Evolutionary conservation across 1,140 invertebrate species (phyloP).

Genomic region (Caenorhabditis tropicalis): DNA sequence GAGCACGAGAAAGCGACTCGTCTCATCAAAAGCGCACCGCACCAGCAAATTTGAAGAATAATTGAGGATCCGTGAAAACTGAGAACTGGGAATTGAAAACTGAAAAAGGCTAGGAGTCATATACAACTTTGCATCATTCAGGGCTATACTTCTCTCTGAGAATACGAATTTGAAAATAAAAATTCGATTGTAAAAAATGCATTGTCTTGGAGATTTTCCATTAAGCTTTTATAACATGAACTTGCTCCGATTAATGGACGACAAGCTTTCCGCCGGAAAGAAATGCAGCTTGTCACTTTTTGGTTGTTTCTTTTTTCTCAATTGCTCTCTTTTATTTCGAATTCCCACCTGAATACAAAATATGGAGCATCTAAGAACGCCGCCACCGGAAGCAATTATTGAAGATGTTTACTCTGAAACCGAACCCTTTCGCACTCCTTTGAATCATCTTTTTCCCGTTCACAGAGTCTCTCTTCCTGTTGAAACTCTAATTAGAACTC

Average conservation of each 20-base stretch:
- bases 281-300: not conserved
- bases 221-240: not conserved
- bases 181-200: no score
- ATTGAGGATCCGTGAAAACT: slow-evolving; percentile 36
- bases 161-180: no score
- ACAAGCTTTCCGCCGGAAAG: not conserved
- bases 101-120: not conserved
- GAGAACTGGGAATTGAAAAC: slow-evolving; percentile 1
- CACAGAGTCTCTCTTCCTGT: slow-evolving; percentile 7
- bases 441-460: not conserved
- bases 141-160: no score
- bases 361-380: not conserved
- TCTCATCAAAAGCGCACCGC: slow-evolving; percentile 36
- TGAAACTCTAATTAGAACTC: slow-evolving; percentile 35
- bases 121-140: not conserved
- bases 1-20: not conserved
- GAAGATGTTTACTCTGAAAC: slow-evolving; percentile 39
- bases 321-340: not conserved
- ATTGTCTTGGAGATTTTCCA: not conserved
- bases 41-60: slow-evolving; percentile 20
- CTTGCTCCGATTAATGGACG: not conserved
- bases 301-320: not conserved
- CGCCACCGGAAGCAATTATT: slow-evolving; percentile 28
- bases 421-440: slow-evolving; percentile 17
- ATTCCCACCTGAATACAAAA: not conserved